Conservation (phyloP, 2,113 vertebrate species). For the Oriolus oriolus region DNA sequence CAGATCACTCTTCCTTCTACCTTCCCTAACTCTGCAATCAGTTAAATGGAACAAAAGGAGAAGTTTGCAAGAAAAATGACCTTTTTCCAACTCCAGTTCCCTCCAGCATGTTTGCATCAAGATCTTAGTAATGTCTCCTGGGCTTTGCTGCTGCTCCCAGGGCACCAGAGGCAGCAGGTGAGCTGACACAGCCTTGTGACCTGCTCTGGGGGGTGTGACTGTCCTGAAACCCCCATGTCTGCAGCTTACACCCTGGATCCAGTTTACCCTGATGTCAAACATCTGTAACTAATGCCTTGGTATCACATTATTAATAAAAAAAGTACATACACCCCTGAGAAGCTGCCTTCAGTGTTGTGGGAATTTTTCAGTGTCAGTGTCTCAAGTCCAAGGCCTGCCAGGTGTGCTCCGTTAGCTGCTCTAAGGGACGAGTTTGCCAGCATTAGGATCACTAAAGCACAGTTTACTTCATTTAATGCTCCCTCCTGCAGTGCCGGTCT, state of each 20-base stretch:
- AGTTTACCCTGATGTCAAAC: not conserved
- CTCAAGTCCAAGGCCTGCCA: not conserved
- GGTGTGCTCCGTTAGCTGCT: not conserved
- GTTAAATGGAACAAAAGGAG: not conserved
- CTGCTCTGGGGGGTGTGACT: not conserved
- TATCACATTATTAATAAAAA: not conserved
- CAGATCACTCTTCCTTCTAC: not conserved
- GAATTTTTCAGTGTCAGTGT: not conserved
- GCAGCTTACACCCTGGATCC: not conserved
- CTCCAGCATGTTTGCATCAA: not conserved
- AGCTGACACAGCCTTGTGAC: not conserved
- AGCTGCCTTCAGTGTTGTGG: not conserved
- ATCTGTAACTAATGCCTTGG: not conserved
- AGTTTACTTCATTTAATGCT: not conserved
- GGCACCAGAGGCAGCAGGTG: not conserved
- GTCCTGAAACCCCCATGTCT: not conserved
- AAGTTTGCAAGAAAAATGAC: not conserved
- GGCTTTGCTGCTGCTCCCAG: not conserved
- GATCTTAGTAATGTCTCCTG: accelerated
- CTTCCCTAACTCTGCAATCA: not conserved
- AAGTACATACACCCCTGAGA: not conserved
- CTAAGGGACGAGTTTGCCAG: not conserved
- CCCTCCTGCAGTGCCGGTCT: not conserved
- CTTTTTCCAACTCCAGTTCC: not conserved
- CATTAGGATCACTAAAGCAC: not conserved